These are phyloP conservation scores for Marasmarcha lunaedactyla DNA, from an alignment of 2,888 invertebrate species.

Conservation along the genomic window DNA sequence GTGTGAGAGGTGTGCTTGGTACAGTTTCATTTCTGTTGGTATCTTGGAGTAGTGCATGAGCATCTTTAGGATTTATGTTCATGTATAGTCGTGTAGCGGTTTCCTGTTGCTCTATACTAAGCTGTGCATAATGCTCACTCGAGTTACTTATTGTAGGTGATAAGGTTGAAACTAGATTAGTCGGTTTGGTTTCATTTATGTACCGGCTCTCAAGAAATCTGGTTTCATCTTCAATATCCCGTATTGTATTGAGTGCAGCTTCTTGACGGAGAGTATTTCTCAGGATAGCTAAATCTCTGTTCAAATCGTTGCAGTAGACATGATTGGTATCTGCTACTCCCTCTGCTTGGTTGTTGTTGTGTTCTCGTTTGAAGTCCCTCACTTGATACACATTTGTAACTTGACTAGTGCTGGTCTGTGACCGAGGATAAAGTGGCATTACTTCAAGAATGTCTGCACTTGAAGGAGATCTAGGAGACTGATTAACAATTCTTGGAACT, in stretches of 20 bases:
- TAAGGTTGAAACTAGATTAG: slow-evolving; percentile 24
- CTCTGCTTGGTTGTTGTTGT: slow-evolving; percentile 57
- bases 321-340: slow-evolving; percentile 30
- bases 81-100: slow-evolving; percentile 47
- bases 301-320: slow-evolving; percentile 55
- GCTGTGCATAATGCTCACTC: slow-evolving; percentile 62
- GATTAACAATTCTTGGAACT: slow-evolving; percentile 26
- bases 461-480: slow-evolving; percentile 61
- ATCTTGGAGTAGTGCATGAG: slow-evolving; percentile 18
- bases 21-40: slow-evolving; percentile 29
- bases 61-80: slow-evolving; percentile 46
- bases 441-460: slow-evolving; percentile 69
- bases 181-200: slow-evolving; percentile 30
- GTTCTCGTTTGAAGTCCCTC: slow-evolving; percentile 66
- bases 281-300: slow-evolving; percentile 50
- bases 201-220: slow-evolving; percentile 42
- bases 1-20: slow-evolving; percentile 45
- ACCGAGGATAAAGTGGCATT: slow-evolving; percentile 58
- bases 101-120: slow-evolving; percentile 49
- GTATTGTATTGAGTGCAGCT: slow-evolving; percentile 40
- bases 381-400: slow-evolving; percentile 69
- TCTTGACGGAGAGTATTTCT: slow-evolving; percentile 45
- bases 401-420: slow-evolving; percentile 41
- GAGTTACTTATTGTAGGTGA: slow-evolving; percentile 54
- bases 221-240: slow-evolving; percentile 54